phyloP scores from a whole-genome alignment of 2,888 invertebrate genomes.

The Proisotoma minuta region DNA sequence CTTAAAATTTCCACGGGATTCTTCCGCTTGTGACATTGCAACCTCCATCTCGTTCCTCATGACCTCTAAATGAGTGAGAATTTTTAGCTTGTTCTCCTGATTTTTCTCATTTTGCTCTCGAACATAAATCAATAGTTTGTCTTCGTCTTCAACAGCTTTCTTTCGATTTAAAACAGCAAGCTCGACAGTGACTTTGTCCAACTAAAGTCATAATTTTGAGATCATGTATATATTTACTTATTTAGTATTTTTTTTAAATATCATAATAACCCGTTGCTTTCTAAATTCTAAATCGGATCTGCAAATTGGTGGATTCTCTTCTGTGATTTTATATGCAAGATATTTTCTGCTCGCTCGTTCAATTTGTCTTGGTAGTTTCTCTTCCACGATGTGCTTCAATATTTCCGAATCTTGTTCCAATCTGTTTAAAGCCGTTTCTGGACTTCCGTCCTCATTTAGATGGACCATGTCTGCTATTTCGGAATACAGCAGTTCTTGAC shows the following conservation, averaged over 20 bases:
- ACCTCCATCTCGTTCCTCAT: not conserved
- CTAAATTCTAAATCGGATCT: conserved; percentile 59
- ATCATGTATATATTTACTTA: not conserved
- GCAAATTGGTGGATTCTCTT: conserved; percentile 62
- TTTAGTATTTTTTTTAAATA: not conserved
- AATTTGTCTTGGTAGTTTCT: conserved; percentile 72
- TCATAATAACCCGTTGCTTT: not conserved
- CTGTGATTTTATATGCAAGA: conserved; percentile 63
- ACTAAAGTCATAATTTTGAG: not conserved
- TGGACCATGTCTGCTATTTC: conserved; percentile 59
- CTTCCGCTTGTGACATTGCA: too few species aligned
- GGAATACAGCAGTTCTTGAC: conserved; percentile 12
- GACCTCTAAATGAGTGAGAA: not conserved
- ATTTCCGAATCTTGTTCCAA: conserved; percentile 71
- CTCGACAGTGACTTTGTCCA: too few species aligned
- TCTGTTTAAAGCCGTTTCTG: conserved; percentile 64
- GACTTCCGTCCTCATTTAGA: conserved; percentile 56
- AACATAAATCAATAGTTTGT: conserved; percentile 22
- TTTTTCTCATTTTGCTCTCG: conserved; percentile 17
- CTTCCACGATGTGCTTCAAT: conserved; percentile 68
- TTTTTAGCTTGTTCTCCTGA: conserved; percentile 17
- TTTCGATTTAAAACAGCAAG: too few species aligned
- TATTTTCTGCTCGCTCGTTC: conserved; percentile 58
- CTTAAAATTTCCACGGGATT: too few species aligned
- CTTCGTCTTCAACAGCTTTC: too few species aligned